Conservation (phyloP, 2,888 invertebrate species). For the Ophioninae sp. region DNA sequence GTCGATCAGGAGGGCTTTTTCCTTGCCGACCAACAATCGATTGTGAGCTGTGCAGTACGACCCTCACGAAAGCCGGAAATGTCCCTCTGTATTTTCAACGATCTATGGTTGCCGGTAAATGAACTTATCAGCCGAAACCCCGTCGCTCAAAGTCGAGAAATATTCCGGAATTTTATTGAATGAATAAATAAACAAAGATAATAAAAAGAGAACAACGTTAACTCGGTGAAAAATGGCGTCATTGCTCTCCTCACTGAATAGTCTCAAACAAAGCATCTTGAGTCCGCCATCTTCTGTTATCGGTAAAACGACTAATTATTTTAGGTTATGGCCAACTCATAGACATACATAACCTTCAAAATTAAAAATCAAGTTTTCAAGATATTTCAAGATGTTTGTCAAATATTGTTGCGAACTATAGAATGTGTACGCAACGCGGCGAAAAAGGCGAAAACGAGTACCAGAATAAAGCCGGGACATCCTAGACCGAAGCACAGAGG, state of each 20-base stretch:
- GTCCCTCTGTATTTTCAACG: too few species aligned
- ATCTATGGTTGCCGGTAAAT: neutral
- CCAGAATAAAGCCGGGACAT: conserved; percentile 85
- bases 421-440: conserved; percentile 85
- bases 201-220: neutral
- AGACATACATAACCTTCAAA: neutral
- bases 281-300: conserved; percentile 31
- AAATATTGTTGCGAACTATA: conserved; percentile 67
- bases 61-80: too few species aligned
- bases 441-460: conserved; percentile 89
- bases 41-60: too few species aligned
- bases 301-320: conserved; percentile 39
- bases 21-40: too few species aligned
- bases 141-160: neutral
- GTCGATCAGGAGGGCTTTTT: too few species aligned
- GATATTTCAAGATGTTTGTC: too few species aligned
- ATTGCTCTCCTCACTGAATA: conserved; percentile 44
- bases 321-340: conserved; percentile 33
- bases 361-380: neutral
- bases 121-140: neutral
- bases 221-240: conserved; percentile 50
- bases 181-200: neutral
- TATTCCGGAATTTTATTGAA: neutral
- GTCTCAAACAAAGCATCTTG: conserved; percentile 47
- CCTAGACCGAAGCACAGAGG: conserved; percentile 89